Evolutionary conservation across 2,797 vertebrate genomes (phyloP).

Genomic region (Novumbra hubbsi): DNA sequence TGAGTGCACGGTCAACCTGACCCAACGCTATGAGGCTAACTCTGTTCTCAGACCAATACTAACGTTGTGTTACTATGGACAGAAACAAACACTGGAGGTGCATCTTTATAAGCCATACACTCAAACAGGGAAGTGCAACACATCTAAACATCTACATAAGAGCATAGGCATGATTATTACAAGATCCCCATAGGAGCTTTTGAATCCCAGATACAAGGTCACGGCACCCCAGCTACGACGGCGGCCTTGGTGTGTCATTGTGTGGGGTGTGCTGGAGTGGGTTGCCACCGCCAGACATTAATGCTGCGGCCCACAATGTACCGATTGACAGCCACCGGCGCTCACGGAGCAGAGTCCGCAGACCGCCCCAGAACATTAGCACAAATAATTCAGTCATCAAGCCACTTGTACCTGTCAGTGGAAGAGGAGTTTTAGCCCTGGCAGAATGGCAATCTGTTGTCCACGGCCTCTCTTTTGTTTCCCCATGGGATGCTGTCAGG

Average conservation of each 20-base stretch:
- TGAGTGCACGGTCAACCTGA: conserved; percentile 34
- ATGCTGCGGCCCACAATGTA: conserved; percentile 40
- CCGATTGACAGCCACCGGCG: conserved; percentile 53
- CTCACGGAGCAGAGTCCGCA: conserved; percentile 6
- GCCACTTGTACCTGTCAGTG: conserved; percentile 63
- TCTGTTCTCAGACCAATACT: not conserved
- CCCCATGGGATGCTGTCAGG: conserved; percentile 9
- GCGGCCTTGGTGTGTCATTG: conserved; percentile 20
- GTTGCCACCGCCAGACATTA: conserved; percentile 39
- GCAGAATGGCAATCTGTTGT: conserved; percentile 3
- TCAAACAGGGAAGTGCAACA: not conserved
- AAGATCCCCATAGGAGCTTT: conserved; percentile 34
- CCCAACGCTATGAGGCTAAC: conserved; percentile 12
- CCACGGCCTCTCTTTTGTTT: conserved; percentile 22
- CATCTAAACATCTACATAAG: not conserved
- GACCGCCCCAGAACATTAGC: conserved; percentile 44
- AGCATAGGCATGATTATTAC: conserved; percentile 3
- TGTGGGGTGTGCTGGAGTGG: conserved; percentile 21
- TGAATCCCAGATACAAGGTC: conserved; percentile 16
- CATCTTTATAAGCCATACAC: not conserved
- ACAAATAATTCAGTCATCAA: conserved; percentile 64
- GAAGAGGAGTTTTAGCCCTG: conserved; percentile 37
- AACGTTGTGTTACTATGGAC: conserved; percentile 16
- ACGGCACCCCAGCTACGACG: conserved; percentile 6
- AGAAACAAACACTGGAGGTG: not conserved